A percentile compares a stretch with the other conserved stretches of the same genome.
phyloP scores from a whole-genome alignment of 2,888 invertebrate genomes.

The Drosophila ezoana region DNA sequence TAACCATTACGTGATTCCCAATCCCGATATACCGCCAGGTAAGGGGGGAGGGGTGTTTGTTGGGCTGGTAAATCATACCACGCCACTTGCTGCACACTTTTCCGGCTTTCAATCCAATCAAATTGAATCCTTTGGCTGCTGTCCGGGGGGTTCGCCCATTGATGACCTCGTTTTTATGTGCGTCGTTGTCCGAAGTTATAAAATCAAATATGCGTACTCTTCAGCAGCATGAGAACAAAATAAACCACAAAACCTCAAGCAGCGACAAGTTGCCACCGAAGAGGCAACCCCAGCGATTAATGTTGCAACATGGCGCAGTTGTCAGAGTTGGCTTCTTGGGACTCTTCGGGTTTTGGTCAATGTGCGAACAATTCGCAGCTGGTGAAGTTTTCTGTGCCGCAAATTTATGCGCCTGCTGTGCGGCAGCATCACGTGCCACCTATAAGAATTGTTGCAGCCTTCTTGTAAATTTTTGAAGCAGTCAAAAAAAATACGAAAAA shows the following conservation, averaged over 20 bases:
- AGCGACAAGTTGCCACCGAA: conserved; percentile 61
- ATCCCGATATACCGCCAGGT: conserved; percentile 11
- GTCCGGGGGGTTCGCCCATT: conserved; percentile 29
- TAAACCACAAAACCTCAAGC: conserved; percentile 52
- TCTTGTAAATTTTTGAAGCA: conserved; percentile 13
- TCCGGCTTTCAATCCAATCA: conserved; percentile 75
- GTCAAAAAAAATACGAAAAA: conserved; percentile 26
- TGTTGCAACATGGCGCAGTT: conserved; percentile 54
- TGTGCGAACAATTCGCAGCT: conserved; percentile 73
- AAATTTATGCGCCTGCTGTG: conserved; percentile 69
- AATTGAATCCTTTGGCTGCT: conserved; percentile 74
- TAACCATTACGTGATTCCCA: conserved; percentile 70
- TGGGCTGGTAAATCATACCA: conserved; percentile 63
- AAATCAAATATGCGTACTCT: conserved; percentile 71
- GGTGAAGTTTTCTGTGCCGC: conserved; percentile 23
- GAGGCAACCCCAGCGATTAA: conserved; percentile 45
- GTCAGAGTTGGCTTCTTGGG: conserved; percentile 24
- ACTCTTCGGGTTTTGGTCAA: conserved; percentile 33
- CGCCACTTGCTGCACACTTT: conserved; percentile 41
- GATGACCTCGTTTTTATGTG: conserved; percentile 75
- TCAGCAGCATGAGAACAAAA: not conserved
- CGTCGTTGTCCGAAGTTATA: conserved; percentile 74
- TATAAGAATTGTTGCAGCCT: conserved; percentile 44
- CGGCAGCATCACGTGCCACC: conserved; percentile 61
- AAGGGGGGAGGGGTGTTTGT: not conserved